Evolutionary conservation across 2,888 invertebrate genomes (phyloP).

Genomic region (Allygus modestus): DNA sequence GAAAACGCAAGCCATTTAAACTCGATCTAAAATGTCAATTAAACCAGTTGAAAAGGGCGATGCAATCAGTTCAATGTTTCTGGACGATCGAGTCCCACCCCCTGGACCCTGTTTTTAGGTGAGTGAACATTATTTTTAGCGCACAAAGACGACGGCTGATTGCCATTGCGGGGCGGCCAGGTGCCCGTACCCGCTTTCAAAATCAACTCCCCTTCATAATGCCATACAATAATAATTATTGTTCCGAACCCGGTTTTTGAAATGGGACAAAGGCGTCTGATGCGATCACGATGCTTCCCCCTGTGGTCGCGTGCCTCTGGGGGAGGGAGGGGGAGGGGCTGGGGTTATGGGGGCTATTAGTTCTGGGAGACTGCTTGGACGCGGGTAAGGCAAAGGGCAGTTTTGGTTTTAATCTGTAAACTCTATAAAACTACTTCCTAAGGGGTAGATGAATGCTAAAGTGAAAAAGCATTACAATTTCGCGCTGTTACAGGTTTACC

Average conservation of each 20-base stretch:
- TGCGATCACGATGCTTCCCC: constrained; percentile 8
- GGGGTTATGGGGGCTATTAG: background rate
- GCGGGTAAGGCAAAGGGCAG: background rate
- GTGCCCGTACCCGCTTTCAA: constrained; percentile 52
- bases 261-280: constrained; percentile 47
- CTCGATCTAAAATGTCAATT: background rate
- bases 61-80: constrained; percentile 18
- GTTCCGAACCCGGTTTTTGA: constrained; percentile 48
- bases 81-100: constrained; percentile 6
- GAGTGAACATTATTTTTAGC: constrained; percentile 60
- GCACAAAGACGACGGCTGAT: constrained; percentile 45
- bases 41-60: background rate
- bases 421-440: no score
- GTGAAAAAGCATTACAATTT: no score
- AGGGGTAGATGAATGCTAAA: no score
- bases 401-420: no score
- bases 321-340: background rate
- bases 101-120: constrained; percentile 50
- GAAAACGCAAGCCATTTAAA: no score
- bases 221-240: constrained; percentile 62
- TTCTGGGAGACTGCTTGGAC: constrained; percentile 8
- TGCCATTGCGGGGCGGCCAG: constrained; percentile 45
- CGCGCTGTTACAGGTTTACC: no score
- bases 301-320: background rate
- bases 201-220: constrained; percentile 59